phyloP scores from a whole-genome alignment of 2,797 vertebrate genomes.

The Sylvia borin region DNA sequence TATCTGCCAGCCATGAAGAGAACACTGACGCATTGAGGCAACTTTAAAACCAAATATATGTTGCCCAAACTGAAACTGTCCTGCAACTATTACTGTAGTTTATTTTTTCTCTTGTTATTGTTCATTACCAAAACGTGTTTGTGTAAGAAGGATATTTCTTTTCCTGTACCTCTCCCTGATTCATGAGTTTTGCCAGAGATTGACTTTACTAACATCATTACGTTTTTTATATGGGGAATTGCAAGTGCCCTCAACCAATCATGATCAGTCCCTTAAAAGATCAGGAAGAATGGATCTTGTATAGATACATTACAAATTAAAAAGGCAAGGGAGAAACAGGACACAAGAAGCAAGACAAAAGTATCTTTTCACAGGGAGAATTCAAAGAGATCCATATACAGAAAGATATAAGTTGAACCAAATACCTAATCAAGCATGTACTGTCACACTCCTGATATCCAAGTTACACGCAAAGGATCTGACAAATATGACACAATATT shows the following conservation, averaged over 20 bases:
- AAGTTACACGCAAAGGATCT: not conserved
- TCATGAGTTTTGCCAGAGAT: not conserved
- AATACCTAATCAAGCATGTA: not conserved
- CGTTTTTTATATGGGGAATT: not conserved
- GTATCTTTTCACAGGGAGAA: not conserved
- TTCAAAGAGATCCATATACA: not conserved
- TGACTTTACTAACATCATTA: not conserved
- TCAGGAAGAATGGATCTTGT: not conserved
- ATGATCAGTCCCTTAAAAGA: not conserved
- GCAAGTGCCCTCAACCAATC: not conserved
- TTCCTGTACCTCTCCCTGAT: not conserved
- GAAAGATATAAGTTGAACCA: accelerated
- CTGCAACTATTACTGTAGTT: conserved; percentile 1
- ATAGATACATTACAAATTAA: not conserved
- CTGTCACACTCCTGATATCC: not conserved
- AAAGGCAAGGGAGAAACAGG: not conserved
- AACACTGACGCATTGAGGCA: not conserved
- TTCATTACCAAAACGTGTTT: conserved; percentile 6
- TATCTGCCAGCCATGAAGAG: conserved; percentile 2
- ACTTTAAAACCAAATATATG: conserved; percentile 27
- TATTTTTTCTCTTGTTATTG: conserved; percentile 1
- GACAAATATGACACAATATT: not conserved
- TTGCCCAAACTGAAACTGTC: conserved; percentile 7
- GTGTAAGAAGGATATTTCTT: not conserved
- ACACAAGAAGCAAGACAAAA: not conserved